Evolutionary conservation across 2,797 vertebrate genomes (phyloP).

Genomic region (Siniperca scherzeri): DNA sequence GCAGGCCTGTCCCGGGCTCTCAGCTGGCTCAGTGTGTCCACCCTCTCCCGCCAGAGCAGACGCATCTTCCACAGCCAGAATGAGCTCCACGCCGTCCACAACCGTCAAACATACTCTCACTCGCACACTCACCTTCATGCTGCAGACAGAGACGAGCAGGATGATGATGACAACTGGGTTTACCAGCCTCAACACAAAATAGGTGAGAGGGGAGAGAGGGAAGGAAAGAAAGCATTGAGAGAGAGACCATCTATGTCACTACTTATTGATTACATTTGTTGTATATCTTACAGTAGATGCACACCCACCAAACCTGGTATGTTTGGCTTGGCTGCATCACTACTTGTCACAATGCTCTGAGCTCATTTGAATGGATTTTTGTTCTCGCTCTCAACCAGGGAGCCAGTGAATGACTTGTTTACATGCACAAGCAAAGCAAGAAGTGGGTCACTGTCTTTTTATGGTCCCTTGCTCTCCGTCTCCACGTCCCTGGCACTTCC

Average conservation of each 20-base stretch:
- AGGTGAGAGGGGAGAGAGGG: slow-evolving; percentile 86
- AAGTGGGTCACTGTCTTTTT: slow-evolving; percentile 77
- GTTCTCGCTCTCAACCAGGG: slow-evolving; percentile 60
- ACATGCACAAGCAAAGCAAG: slow-evolving; percentile 58
- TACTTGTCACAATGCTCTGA: slow-evolving; percentile 18
- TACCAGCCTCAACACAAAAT: slow-evolving; percentile 90
- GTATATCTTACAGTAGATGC: not conserved
- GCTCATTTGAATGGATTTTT: slow-evolving; percentile 51
- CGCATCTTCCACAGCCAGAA: slow-evolving; percentile 94
- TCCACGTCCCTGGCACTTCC: slow-evolving; percentile 60
- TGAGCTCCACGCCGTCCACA: slow-evolving; percentile 86
- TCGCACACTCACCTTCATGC: slow-evolving; percentile 70
- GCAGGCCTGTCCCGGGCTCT: slow-evolving; percentile 90
- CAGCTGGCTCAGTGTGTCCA: slow-evolving; percentile 95
- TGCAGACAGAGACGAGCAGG: slow-evolving; percentile 79
- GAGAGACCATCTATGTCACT: fast-evolving
- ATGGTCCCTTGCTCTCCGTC: slow-evolving; percentile 68
- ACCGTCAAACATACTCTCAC: slow-evolving; percentile 63
- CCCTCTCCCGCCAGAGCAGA: slow-evolving; percentile 92
- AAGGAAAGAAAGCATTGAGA: not conserved
- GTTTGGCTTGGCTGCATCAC: slow-evolving; percentile 31
- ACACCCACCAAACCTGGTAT: not conserved
- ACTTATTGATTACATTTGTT: not conserved
- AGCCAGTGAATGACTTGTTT: slow-evolving; percentile 72
- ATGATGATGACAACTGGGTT: slow-evolving; percentile 90